A percentile compares a stretch with the other conserved stretches of the same genome.
Conservation (phyloP, 2,797 vertebrate genomes). For the Prunella strophiata region DNA sequence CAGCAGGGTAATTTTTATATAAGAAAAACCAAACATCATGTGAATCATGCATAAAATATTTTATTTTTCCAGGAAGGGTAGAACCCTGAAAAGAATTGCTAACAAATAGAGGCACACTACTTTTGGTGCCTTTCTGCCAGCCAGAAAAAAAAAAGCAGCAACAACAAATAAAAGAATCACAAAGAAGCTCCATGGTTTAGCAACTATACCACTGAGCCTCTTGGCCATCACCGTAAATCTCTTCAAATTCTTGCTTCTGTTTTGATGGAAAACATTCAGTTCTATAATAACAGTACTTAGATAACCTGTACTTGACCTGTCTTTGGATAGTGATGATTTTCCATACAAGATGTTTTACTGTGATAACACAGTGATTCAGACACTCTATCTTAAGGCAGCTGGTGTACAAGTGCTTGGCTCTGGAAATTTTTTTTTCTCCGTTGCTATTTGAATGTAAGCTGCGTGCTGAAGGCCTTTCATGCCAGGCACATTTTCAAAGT, state of each 20-base stretch:
- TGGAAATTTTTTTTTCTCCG: conserved; percentile 58
- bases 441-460: conserved; percentile 51
- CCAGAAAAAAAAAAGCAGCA: background rate
- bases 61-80: background rate
- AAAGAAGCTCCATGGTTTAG: conserved; percentile 25
- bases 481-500: conserved; percentile 69
- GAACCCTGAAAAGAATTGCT: background rate
- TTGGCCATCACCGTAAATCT: conserved; percentile 8
- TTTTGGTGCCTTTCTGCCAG: background rate
- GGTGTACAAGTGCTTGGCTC: conserved; percentile 67
- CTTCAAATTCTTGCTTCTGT: conserved; percentile 53
- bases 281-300: conserved; percentile 66
- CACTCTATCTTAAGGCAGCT: conserved; percentile 70
- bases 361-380: conserved; percentile 72
- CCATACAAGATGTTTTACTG: conserved; percentile 74
- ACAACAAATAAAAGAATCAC: background rate
- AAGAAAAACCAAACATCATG: background rate
- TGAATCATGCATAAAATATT: background rate
- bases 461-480: conserved; percentile 35
- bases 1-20: background rate
- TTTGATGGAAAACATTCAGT: conserved; percentile 62
- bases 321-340: conserved; percentile 74
- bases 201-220: background rate
- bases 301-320: conserved; percentile 70
- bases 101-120: background rate